phyloP scores from a whole-genome alignment of 2,113 vertebrate genomes.

The Planiliza haematocheilus region DNA sequence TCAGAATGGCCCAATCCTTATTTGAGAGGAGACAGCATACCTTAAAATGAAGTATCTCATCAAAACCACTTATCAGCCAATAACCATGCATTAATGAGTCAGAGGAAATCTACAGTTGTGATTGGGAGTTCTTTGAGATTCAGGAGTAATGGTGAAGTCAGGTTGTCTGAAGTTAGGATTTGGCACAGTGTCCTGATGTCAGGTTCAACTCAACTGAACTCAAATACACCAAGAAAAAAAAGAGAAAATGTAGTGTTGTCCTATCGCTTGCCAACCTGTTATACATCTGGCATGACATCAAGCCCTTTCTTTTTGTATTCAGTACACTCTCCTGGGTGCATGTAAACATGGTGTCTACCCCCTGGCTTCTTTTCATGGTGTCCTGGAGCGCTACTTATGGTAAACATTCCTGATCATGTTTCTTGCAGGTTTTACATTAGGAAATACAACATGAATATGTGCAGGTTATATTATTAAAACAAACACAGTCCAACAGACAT shows the following conservation, averaged over 20 bases:
- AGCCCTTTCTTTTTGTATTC: conserved; percentile 48
- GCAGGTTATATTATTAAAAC: conserved; percentile 35
- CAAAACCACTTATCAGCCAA: conserved; percentile 32
- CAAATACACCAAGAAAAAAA: conserved; percentile 6
- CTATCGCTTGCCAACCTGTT: conserved; percentile 58
- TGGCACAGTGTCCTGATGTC: conserved; percentile 49
- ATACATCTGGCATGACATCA: conserved; percentile 63
- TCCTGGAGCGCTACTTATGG: conserved; percentile 44
- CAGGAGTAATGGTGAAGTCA: conserved; percentile 24
- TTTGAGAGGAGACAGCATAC: conserved; percentile 50
- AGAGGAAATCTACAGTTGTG: conserved; percentile 42
- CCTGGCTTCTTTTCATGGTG: conserved; percentile 44
- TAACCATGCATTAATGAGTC: conserved; percentile 23
- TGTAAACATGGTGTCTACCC: conserved; percentile 57
- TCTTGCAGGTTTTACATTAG: conserved; percentile 40
- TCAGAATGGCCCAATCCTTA: conserved; percentile 57
- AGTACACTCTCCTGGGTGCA: conserved; percentile 42
- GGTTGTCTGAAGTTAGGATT: conserved; percentile 62
- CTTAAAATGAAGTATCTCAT: conserved; percentile 37
- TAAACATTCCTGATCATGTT: conserved; percentile 49
- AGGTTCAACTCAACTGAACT: conserved; percentile 42
- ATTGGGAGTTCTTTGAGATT: conserved; percentile 21
- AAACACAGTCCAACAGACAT: conserved; percentile 46
- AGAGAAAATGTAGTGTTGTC: conserved; percentile 51
- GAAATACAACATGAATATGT: conserved; percentile 20